Evolutionary conservation across 1,140 invertebrate species (phyloP), one percentile per base, ranked within the genome.

Genomic region (Stegodyphus mimosarum): DNA sequence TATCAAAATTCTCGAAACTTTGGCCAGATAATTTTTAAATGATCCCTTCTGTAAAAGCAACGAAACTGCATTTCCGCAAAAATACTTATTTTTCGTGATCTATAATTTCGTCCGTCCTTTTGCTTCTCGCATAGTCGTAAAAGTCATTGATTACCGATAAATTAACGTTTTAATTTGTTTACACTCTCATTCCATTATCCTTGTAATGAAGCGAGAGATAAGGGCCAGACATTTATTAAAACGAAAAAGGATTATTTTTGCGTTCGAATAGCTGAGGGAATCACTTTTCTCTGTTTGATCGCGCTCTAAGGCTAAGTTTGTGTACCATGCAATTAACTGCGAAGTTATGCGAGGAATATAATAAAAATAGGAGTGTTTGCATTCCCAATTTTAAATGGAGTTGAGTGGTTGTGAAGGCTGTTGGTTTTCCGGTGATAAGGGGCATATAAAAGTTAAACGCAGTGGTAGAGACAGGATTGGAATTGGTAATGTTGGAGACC

Each of bases 111-210:
- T 5, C 6, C 18, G 49, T 0, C 18, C 10, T 11, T 7, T 69
- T 17, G 67, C 11, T 5, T 11, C 6, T 63, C 72, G 60, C 53
- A 63, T 33, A 74, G 15, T 63, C 52, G 10, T 74, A 74, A 74
- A 63, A 50, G 6, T 18, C 72, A 74, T 74, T 74, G 72, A 74
- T 60, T 74, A 74, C 53, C 72, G 72, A 74, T 74, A 74, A 74
- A 74, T 74, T 74, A 74, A 50, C 72, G 72, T 60, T 74, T 74
- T 74, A 74, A 74, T 74, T 74, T 74, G 72, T 74, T 60, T 74
- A 74, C 52, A 10, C 72, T 74, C 72, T 60, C 18, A 11, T 50
- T 74, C 17, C 72, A 60, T 74, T 74, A 60, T 49, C 53, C 53
- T 11, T 11, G 52, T 51, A 74, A 74, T 60, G 11, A 18, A 74